Conservation (phyloP, 2,113 vertebrate genomes). For the Elephas maximus region DNA sequence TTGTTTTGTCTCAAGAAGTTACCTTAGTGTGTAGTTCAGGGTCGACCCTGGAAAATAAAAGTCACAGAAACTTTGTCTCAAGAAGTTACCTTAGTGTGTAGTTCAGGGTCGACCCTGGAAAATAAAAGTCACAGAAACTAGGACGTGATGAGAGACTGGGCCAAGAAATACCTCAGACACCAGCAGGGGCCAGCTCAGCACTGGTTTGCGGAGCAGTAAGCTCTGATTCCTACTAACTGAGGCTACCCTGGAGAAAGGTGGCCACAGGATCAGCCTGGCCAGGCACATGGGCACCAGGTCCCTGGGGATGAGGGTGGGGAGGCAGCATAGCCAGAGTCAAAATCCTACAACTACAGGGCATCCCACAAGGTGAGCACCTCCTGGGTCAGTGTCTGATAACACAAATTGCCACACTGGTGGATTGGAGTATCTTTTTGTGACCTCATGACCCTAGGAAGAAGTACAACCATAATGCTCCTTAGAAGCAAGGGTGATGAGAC, state of each 20-base stretch:
- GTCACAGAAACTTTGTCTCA: too few species aligned
- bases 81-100: not conserved
- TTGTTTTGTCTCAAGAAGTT: slow-evolving; percentile 47
- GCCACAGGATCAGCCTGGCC: not conserved
- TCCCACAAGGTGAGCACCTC: not conserved
- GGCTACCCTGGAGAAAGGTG: not conserved
- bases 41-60: slow-evolving; percentile 2
- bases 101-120: slow-evolving; percentile 15
- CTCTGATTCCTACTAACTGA: not conserved
- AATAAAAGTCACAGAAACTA: not conserved
- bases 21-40: not conserved
- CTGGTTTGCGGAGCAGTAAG: not conserved
- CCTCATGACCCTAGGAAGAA: not conserved
- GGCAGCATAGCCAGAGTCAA: not conserved
- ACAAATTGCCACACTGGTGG: not conserved
- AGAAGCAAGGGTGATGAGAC: too few species aligned
- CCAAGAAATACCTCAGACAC: not conserved
- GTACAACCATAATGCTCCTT: too few species aligned
- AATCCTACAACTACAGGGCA: not conserved
- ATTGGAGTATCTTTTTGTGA: not conserved
- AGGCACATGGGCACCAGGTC: not conserved
- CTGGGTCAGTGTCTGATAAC: not conserved
- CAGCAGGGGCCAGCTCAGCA: not conserved
- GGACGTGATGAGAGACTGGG: not conserved
- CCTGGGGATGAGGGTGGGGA: accelerated